A percentile compares a stretch with the other conserved stretches of the same genome.
Evolutionary conservation across 2,113 vertebrate species (phyloP).

Genomic region (Erythrocebus patas): DNA sequence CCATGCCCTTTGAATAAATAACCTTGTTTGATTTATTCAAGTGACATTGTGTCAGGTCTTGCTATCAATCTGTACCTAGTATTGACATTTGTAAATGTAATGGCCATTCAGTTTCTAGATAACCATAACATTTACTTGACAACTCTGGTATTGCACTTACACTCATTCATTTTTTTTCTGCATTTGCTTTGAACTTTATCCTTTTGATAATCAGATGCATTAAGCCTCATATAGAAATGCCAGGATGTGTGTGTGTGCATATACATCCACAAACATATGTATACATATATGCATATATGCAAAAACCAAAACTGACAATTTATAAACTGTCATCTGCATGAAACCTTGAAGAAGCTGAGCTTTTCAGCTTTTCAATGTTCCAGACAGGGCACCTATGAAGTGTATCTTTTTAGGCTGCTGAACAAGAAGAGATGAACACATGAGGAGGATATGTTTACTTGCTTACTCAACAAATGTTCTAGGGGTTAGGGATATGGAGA

Average conservation of each 20-base stretch:
- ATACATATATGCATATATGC: background rate
- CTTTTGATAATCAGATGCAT: background rate
- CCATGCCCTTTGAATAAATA: background rate
- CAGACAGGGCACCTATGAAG: background rate
- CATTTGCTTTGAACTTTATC: constrained; percentile 13
- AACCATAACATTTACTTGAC: background rate
- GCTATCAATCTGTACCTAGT: background rate
- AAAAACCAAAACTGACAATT: background rate
- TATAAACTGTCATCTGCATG: background rate
- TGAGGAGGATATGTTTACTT: background rate
- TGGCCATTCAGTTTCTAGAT: background rate
- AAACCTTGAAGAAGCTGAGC: background rate
- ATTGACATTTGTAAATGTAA: background rate
- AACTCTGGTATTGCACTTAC: background rate
- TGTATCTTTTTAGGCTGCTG: background rate
- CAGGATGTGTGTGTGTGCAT: too few species aligned
- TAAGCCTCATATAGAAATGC: background rate
- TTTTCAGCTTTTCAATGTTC: background rate
- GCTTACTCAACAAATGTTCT: background rate
- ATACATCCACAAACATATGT: background rate
- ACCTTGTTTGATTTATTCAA: background rate
- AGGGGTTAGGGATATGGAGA: background rate
- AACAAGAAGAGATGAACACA: background rate
- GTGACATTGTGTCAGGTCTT: background rate
- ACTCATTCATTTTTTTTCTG: background rate